Base-by-base conservation (phyloP, 2,888 invertebrate genomes). In the Embidobia sp. region DNA sequence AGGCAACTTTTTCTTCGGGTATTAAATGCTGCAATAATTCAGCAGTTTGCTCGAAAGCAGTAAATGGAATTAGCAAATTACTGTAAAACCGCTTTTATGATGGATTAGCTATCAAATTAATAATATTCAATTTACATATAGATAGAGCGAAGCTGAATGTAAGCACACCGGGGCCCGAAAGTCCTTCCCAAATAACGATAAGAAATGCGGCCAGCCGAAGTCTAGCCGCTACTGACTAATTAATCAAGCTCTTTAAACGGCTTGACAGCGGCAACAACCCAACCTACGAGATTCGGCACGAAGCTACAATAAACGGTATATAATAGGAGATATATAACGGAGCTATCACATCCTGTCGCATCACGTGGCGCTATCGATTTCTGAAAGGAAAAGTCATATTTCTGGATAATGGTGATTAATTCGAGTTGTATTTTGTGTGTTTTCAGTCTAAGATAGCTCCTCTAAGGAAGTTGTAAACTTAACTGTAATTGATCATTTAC, bases 221-320 rank as follows among this genome's bases (percentile, higher is more conserved):
- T 61, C 61, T 48, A 22, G 48, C 26, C 46, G 53, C 51, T 46
- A 35, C 29, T 44, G 46, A 74, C 80, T 81, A 84, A 84, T 83
- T 84, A 82, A 84, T 84, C 84, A 82, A 81, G 79, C 79, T 81
- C 77, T 70, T 81, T 81, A 81, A 82, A 80, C 79, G 81, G 81
- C 77, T 79, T 80, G 82, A 81, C 82, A 80, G 80, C 70, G 57
- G 77, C 80, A 80, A 77, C 81, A 77, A 80, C 79, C 81, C 77
- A 75, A 82, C 82, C 80, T 80, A 79, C 77, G 78, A 79, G 63
- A 70, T 70, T 46, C 67, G 35, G 66, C 74, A 44, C 76, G 80
- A 73, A 80, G 80, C 80, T 79, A 79, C 80, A 79, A 81, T 80
- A 82, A 83, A 81, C 80, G 82, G 77, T 79, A 79, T 78, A 78